Conservation (phyloP, 2,113 vertebrate genomes). For the Nerophis ophidion region DNA sequence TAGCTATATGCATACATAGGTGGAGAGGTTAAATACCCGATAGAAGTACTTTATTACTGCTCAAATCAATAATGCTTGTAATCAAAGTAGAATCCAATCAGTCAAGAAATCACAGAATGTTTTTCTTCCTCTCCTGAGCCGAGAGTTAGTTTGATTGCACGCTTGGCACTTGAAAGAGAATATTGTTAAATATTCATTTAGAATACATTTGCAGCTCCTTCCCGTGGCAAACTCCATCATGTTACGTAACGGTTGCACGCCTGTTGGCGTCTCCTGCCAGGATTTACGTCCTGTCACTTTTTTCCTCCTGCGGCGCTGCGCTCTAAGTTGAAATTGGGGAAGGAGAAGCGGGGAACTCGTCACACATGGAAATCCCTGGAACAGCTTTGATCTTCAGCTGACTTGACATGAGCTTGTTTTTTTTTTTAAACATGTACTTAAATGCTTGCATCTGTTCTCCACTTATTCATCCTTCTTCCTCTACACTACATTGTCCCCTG, state of each 20-base stretch:
- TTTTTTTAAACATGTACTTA: neutral
- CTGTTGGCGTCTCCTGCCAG: slow-evolving; percentile 8
- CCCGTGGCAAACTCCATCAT: slow-evolving; percentile 51
- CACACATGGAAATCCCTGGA: slow-evolving; percentile 42
- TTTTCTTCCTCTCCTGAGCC: slow-evolving; percentile 8
- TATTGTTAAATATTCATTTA: slow-evolving; percentile 71
- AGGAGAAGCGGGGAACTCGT: slow-evolving; percentile 31
- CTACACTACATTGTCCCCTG: slow-evolving; percentile 9
- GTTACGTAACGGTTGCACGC: slow-evolving; percentile 35
- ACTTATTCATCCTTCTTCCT: slow-evolving; percentile 16
- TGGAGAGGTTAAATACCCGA: too few relatives aligned
- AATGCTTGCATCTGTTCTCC: slow-evolving; percentile 4
- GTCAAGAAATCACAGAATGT: too few relatives aligned
- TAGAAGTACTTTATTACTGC: too few relatives aligned
- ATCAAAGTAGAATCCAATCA: too few relatives aligned
- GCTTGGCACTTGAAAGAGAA: slow-evolving; percentile 73
- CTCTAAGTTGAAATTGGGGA: slow-evolving; percentile 32
- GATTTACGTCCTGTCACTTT: slow-evolving; percentile 24
- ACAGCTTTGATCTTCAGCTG: slow-evolving; percentile 48
- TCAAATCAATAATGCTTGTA: too few relatives aligned
- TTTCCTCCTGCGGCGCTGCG: slow-evolving; percentile 9
- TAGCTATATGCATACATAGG: too few relatives aligned
- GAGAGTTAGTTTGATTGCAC: slow-evolving; percentile 57
- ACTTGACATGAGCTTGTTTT: slow-evolving; percentile 33
- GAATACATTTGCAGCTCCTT: slow-evolving; percentile 60